A percentile compares a stretch with the other conserved stretches of the same genome.
phyloP scores from a whole-genome alignment of 2,888 invertebrate genomes.

The Latheticus oryzae region DNA sequence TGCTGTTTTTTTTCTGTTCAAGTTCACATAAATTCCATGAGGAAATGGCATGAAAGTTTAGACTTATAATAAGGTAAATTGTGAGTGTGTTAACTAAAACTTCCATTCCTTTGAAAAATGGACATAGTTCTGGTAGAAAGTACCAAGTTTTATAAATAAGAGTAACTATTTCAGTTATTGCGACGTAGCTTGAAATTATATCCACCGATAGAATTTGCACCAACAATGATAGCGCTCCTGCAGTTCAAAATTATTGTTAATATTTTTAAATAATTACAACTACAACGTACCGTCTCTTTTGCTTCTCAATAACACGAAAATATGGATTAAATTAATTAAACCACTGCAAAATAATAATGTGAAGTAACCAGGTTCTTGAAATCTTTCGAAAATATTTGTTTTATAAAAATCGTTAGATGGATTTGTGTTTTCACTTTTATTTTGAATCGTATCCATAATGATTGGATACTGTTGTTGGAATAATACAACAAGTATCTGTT shows the following conservation, averaged over 20 bases:
- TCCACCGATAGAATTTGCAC: slow-evolving; percentile 70
- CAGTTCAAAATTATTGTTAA: too few relatives aligned
- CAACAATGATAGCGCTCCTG: slow-evolving; percentile 65
- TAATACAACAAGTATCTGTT: too few relatives aligned
- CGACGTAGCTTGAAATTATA: slow-evolving; percentile 65
- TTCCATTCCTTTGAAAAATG: slow-evolving; percentile 69
- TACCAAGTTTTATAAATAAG: slow-evolving; percentile 68
- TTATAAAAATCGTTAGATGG: too few relatives aligned
- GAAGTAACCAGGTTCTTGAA: slow-evolving; percentile 49
- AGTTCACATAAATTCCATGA: slow-evolving; percentile 68
- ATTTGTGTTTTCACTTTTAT: slow-evolving; percentile 14
- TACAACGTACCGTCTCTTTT: slow-evolving; percentile 68
- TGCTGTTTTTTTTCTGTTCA: slow-evolving; percentile 58
- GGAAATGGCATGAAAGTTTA: slow-evolving; percentile 71
- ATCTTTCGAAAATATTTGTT: neutral
- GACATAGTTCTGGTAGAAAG: slow-evolving; percentile 67
- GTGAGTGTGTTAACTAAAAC: slow-evolving; percentile 70
- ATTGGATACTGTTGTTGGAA: too few relatives aligned
- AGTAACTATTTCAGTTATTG: slow-evolving; percentile 69
- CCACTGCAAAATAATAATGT: slow-evolving; percentile 51
- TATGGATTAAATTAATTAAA: slow-evolving; percentile 51
- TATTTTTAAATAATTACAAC: too few relatives aligned
- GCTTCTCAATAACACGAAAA: slow-evolving; percentile 64
- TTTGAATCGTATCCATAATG: neutral
- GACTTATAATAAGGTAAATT: slow-evolving; percentile 69